Percentiles rank a stretch among this genome's conserved stretches.
phyloP scores from a whole-genome alignment of 2,113 vertebrate genomes.

The Taxidea taxus region DNA sequence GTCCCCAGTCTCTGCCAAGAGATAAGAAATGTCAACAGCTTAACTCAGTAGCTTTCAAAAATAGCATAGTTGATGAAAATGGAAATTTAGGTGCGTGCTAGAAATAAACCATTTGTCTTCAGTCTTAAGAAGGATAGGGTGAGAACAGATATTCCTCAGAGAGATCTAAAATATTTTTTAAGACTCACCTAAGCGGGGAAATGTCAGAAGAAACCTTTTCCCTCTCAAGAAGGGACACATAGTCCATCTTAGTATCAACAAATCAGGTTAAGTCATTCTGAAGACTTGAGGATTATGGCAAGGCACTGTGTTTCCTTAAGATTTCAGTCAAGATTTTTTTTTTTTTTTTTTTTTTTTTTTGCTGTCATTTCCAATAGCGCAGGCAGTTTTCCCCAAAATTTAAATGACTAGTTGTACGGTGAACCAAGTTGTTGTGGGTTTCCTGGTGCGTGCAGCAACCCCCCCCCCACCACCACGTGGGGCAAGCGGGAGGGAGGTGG shows the following conservation, averaged over 20 bases:
- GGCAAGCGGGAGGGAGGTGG: slow-evolving; percentile 25
- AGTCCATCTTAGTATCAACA: slow-evolving; percentile 14
- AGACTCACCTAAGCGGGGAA: background rate
- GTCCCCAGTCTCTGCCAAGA: slow-evolving; percentile 53
- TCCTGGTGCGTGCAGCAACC: slow-evolving; percentile 65
- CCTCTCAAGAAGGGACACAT: background rate
- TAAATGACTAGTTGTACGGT: slow-evolving; percentile 78
- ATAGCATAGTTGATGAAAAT: slow-evolving; percentile 71
- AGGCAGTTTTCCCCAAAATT: slow-evolving; percentile 70
- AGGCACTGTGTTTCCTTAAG: slow-evolving; percentile 42
- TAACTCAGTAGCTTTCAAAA: slow-evolving; percentile 74
- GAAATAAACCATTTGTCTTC: slow-evolving; percentile 69
- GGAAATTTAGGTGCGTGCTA: slow-evolving; percentile 58
- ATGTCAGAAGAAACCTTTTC: background rate
- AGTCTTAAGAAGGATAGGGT: slow-evolving; percentile 16
- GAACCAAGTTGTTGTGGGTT: slow-evolving; percentile 75
- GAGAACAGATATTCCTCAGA: background rate
- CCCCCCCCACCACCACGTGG: background rate
- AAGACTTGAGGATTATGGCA: background rate
- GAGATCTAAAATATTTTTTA: slow-evolving; percentile 13
- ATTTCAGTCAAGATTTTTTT: background rate
- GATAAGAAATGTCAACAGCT: slow-evolving; percentile 78
- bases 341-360: background rate
- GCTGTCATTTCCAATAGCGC: background rate
- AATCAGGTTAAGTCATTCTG: slow-evolving; percentile 20